Base-by-base conservation (phyloP, 2,888 invertebrate genomes). In the Hypena proboscidalis region DNA sequence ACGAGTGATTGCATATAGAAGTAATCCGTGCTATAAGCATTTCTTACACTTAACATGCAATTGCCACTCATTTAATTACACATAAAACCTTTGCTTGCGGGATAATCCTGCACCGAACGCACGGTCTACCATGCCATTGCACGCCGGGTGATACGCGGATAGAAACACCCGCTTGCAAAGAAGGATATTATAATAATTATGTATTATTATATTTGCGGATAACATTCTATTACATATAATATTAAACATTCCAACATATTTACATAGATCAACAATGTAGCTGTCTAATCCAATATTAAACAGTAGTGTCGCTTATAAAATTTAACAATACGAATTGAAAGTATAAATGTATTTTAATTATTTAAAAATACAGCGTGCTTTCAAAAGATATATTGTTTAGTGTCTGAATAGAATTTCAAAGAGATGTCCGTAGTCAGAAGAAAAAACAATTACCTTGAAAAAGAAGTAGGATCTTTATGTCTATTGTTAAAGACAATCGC, bases 231-330 rank as follows among this genome's bases (percentile, higher is more conserved):
- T 70, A 70, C 60, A 67, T 64, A 1, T 40, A 39, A 62, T 73
- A 71, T 67, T 69, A 70, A 79, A 74, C 71, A 71, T 76, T 70
- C 74, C 74, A 83, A 85, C 84, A 83, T 83, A 83, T 85, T 75
- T 83, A 85, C 82, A 80, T 39, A 40, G 49, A 58, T 58, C 70
- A 77, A 74, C 73, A 75, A 58, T 67, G 48, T 51, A 41, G 42
- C 38, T 39, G 41, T 34, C 41, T 30, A 17, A 40, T 36, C 17
- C 21, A 21, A 34, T 11, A 26, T 30, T 29, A 64, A 44, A 58
- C 48, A 25, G 37, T 42, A 58, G 37, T 55, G 36, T 36, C 43
- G 17, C 45, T 54, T 65, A 51, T 53, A 59, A 60, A 62, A 59
- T 71, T 62, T 63, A 69, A 69, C 68, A 67, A 62, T 62, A 54